phyloP scores from a whole-genome alignment of 2,113 vertebrate species.

The Regulus satrapa region DNA sequence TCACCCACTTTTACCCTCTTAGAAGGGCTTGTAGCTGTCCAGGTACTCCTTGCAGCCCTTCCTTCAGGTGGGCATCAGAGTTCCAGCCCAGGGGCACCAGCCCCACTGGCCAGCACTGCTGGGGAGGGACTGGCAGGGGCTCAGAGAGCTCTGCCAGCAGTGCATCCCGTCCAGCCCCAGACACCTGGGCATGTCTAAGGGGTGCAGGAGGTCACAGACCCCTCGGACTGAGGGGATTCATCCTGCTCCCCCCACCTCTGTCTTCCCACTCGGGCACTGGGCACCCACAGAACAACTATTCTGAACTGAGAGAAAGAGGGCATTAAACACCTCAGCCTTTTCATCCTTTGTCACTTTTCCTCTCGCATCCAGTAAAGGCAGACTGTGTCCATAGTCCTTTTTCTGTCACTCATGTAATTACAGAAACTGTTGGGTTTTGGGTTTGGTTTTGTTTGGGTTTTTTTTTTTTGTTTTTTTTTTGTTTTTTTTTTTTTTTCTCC shows the following conservation, averaged over 20 bases:
- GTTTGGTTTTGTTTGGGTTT: too few relatives aligned
- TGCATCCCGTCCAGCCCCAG: not conserved
- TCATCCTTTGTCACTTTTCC: not conserved
- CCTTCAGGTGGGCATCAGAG: not conserved
- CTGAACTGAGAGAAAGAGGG: not conserved
- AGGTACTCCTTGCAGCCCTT: not conserved
- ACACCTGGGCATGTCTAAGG: not conserved
- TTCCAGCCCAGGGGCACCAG: not conserved
- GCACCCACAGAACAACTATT: not conserved
- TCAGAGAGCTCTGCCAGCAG: not conserved
- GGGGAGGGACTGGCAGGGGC: not conserved
- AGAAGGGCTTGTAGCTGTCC: not conserved
- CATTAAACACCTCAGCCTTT: not conserved
- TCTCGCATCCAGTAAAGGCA: not conserved
- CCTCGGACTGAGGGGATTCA: not conserved
- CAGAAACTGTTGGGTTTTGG: too few relatives aligned
- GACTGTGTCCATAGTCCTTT: too few relatives aligned
- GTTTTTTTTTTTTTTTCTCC: too few relatives aligned
- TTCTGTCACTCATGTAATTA: not conserved
- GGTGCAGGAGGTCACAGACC: not conserved
- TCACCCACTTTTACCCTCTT: not conserved
- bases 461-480: too few relatives aligned
- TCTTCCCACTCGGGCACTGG: not conserved
- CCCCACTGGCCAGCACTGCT: not conserved
- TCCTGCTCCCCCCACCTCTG: not conserved